phyloP scores from a whole-genome alignment of 2,797 vertebrate genomes.

The Microctenopoma stevenorrisi region DNA sequence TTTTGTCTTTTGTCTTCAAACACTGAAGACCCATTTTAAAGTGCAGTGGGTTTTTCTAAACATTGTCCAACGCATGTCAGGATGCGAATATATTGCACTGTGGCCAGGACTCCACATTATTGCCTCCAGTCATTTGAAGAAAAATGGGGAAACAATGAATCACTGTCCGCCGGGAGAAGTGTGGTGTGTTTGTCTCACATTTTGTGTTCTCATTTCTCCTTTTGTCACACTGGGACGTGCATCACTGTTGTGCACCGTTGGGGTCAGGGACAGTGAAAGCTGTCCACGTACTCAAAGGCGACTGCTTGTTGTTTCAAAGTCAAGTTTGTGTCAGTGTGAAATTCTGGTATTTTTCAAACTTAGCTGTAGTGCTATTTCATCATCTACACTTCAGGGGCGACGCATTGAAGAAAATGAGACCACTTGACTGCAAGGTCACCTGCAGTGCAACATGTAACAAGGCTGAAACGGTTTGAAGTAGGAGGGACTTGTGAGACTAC shows the following conservation, averaged over 20 bases:
- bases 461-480: slow-evolving; percentile 23
- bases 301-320: too few relatives aligned
- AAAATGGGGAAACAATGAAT: slow-evolving; percentile 8
- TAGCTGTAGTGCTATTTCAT: neutral
- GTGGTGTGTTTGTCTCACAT: slow-evolving; percentile 14
- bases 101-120: slow-evolving; percentile 6
- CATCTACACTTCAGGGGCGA: slow-evolving; percentile 2
- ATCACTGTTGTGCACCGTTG: neutral
- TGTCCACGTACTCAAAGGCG: slow-evolving; percentile 11
- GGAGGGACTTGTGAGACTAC: slow-evolving; percentile 14
- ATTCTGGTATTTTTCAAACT: slow-evolving; percentile 4
- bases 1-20: slow-evolving; percentile 4
- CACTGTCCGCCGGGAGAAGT: slow-evolving; percentile 22
- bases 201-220: slow-evolving; percentile 8
- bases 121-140: neutral
- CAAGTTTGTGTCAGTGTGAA: neutral
- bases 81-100: slow-evolving; percentile 18
- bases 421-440: slow-evolving; percentile 36
- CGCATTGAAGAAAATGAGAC: slow-evolving; percentile 36
- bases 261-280: slow-evolving; percentile 25
- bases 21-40: neutral
- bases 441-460: slow-evolving; percentile 27
- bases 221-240: slow-evolving; percentile 9
- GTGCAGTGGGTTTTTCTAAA: slow-evolving; percentile 2
- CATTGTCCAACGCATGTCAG: slow-evolving; percentile 2